Conservation (phyloP, 2,888 invertebrate species). For the Drosophila leonis region DNA sequence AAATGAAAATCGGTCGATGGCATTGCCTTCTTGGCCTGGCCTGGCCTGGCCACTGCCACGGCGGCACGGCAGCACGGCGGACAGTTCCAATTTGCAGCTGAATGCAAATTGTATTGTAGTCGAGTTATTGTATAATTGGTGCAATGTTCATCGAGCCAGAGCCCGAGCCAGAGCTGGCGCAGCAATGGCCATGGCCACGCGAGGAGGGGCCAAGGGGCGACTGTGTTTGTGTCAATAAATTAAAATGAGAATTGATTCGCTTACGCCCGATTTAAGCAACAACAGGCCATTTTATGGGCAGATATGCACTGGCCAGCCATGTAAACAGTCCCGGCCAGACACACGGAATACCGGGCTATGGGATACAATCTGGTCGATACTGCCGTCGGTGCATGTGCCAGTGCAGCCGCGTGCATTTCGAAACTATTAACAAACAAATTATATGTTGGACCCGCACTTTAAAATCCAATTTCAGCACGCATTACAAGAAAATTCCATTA, state of each 20-base stretch:
- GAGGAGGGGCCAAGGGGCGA: slow-evolving; percentile 17
- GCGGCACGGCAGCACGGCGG: slow-evolving; percentile 10
- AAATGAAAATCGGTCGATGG: slow-evolving; percentile 63
- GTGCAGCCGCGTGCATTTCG: slow-evolving; percentile 60
- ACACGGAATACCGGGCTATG: slow-evolving; percentile 26
- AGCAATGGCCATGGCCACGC: background rate
- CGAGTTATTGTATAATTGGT: slow-evolving; percentile 80
- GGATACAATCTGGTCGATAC: slow-evolving; percentile 32
- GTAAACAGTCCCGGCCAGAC: slow-evolving; percentile 57
- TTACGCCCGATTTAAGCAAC: slow-evolving; percentile 80
- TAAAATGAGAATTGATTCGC: slow-evolving; percentile 80
- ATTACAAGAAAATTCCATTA: slow-evolving; percentile 82
- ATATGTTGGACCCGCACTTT: slow-evolving; percentile 82
- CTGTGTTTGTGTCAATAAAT: slow-evolving; percentile 76
- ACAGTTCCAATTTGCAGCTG: slow-evolving; percentile 74
- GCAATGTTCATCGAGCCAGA: slow-evolving; percentile 56
- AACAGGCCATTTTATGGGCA: slow-evolving; percentile 74
- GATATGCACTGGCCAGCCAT: slow-evolving; percentile 53
- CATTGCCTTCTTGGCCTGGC: slow-evolving; percentile 48
- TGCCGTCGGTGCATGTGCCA: slow-evolving; percentile 11
- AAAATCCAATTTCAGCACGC: slow-evolving; percentile 78
- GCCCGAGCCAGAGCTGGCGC: background rate
- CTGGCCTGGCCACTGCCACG: background rate
- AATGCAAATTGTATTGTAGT: slow-evolving; percentile 79
- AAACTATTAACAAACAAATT: slow-evolving; percentile 82